These are phyloP conservation scores for Pelagia noctiluca DNA, from an alignment of 30 jellyfish, hydroid and myxozoan genomes.

Conservation along the genomic window DNA sequence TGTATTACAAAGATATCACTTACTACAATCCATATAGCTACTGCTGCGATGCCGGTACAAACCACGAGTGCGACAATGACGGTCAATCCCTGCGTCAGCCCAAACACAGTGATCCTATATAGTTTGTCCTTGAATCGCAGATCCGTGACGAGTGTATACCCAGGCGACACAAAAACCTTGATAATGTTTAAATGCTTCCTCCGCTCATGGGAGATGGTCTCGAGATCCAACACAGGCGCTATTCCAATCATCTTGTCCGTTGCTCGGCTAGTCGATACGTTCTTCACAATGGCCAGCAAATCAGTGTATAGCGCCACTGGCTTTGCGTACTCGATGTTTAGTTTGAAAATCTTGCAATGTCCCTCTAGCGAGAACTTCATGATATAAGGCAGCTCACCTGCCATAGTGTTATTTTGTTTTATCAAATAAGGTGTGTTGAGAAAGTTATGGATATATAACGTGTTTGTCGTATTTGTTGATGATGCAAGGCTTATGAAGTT, in stretches of 20 bases:
- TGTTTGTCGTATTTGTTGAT: background rate
- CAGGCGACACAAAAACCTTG: background rate
- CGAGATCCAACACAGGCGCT: background rate
- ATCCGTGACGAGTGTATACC: background rate
- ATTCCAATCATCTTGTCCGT: background rate
- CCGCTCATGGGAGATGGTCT: background rate
- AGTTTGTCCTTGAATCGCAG: slow-evolving; percentile 12
- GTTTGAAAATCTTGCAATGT: background rate
- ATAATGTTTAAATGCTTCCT: background rate
- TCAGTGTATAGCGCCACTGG: background rate
- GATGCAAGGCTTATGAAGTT: no score
- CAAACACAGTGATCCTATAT: slow-evolving; percentile 50
- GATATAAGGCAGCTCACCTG: background rate
- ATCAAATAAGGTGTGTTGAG: background rate
- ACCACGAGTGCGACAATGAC: slow-evolving; percentile 10
- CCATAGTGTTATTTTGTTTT: background rate
- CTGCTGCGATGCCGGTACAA: slow-evolving; percentile 1
- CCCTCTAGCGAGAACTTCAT: background rate
- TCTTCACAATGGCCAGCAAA: background rate
- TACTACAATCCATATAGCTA: slow-evolving; percentile 53
- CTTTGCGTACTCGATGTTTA: background rate
- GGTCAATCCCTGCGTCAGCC: slow-evolving; percentile 38
- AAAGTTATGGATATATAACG: background rate
- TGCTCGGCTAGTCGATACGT: background rate
- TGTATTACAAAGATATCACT: background rate